phyloP scores from a whole-genome alignment of 2,113 vertebrate species.

The Gymnobelideus leadbeateri region DNA sequence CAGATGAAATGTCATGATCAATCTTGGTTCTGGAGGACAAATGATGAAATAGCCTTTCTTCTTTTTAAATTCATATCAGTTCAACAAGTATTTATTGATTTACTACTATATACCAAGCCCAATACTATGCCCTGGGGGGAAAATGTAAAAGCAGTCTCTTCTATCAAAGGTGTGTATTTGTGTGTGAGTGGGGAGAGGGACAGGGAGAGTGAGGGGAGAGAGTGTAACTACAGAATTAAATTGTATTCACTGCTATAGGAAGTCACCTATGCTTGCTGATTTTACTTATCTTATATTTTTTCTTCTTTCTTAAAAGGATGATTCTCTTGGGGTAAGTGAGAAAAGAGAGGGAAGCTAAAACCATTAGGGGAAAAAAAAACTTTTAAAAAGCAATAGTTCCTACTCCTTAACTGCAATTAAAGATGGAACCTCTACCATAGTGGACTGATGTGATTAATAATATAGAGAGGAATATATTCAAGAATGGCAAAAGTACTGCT shows the following conservation, averaged over 20 bases:
- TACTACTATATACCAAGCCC: neutral
- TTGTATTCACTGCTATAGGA: neutral
- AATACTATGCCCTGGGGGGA: neutral
- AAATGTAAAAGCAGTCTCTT: neutral
- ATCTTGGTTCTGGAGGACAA: neutral
- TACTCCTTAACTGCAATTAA: neutral
- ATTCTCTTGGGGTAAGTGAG: neutral
- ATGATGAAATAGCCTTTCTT: neutral
- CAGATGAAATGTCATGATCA: neutral
- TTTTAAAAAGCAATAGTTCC: neutral
- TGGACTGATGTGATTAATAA: neutral
- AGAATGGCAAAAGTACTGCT: neutral
- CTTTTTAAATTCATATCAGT: neutral
- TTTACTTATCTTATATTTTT: neutral
- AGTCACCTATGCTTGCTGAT: neutral
- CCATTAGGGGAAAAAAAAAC: neutral
- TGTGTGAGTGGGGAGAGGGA: too few relatives aligned
- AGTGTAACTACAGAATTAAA: neutral
- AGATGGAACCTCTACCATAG: neutral
- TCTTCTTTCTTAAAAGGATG: neutral
- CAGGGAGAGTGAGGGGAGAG: neutral
- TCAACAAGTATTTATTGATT: neutral
- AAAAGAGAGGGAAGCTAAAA: neutral
- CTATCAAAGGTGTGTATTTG: neutral
- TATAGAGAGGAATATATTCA: neutral